These are phyloP conservation scores for Drosophila subquinaria DNA, from an alignment of 2,888 invertebrate genomes.

Conservation along the genomic window DNA sequence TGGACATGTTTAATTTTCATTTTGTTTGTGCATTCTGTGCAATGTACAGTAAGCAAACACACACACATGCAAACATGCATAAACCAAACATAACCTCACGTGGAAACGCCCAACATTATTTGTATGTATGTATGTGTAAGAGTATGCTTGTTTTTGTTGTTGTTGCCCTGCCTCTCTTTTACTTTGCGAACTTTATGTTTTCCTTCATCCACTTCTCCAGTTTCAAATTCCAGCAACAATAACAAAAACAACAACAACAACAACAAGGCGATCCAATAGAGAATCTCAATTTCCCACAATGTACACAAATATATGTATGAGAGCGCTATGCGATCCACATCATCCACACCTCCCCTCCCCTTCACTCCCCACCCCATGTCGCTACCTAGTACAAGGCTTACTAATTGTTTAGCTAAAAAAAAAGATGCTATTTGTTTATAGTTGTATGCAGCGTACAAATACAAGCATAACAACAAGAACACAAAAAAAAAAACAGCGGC, in stretches of 20 bases:
- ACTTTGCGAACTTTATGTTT: slow-evolving; percentile 70
- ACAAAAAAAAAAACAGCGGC: slow-evolving; percentile 8
- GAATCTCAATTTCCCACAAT: slow-evolving; percentile 51
- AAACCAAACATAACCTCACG: slow-evolving; percentile 72
- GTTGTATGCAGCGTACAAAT: slow-evolving; percentile 44
- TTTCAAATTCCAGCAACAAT: slow-evolving; percentile 43
- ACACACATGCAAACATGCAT: slow-evolving; percentile 33
- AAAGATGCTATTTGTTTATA: slow-evolving; percentile 63
- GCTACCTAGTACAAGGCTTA: slow-evolving; percentile 26
- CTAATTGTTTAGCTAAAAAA: slow-evolving; percentile 64
- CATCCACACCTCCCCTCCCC: slow-evolving; percentile 4
- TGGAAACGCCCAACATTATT: slow-evolving; percentile 81
- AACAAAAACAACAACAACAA: not conserved
- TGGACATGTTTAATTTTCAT: slow-evolving; percentile 22
- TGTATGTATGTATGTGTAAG: slow-evolving; percentile 29
- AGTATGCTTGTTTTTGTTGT: slow-evolving; percentile 23
- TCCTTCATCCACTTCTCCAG: slow-evolving; percentile 60
- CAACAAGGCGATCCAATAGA: slow-evolving; percentile 32
- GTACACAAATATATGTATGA: slow-evolving; percentile 10
- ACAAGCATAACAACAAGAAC: slow-evolving; percentile 33
- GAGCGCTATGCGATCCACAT: slow-evolving; percentile 20
- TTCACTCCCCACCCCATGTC: not conserved
- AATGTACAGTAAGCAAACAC: slow-evolving; percentile 60
- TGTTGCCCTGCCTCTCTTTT: slow-evolving; percentile 25
- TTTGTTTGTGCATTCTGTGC: slow-evolving; percentile 35